phyloP scores from a whole-genome alignment of 2,797 vertebrate species.

The Adrianichthys oophorus region DNA sequence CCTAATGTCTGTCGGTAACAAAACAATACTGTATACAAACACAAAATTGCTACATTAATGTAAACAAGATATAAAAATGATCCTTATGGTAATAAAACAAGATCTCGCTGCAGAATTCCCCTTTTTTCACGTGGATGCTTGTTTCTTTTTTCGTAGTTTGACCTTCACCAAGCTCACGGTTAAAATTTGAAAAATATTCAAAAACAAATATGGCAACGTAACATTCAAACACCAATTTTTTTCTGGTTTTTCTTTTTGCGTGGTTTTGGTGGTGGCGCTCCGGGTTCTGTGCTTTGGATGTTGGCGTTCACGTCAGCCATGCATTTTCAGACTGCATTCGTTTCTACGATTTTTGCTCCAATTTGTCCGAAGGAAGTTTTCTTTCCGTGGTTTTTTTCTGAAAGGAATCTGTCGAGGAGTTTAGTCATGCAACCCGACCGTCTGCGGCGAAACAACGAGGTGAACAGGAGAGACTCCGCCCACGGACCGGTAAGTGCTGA shows the following conservation, averaged over 20 bases:
- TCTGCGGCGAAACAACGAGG: conserved; percentile 3
- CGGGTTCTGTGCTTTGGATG: conserved; percentile 69
- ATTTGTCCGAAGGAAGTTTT: conserved; percentile 51
- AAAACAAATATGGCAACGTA: conserved; percentile 77
- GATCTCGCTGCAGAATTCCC: conserved; percentile 74
- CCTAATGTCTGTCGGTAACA: conserved; percentile 80
- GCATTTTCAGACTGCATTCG: conserved; percentile 77
- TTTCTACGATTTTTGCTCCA: conserved; percentile 51
- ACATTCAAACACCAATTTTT: conserved; percentile 72
- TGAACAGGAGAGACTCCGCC: conserved; percentile 59
- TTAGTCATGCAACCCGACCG: conserved; percentile 54
- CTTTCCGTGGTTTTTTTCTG: conserved; percentile 8
- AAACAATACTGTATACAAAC: conserved; percentile 85
- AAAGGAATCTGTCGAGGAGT: conserved; percentile 47
- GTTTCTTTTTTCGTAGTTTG: conserved; percentile 48
- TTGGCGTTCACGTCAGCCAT: conserved; percentile 75
- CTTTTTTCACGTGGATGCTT: conserved; percentile 43
- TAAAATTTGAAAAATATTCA: conserved; percentile 67
- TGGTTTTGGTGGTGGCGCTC: conserved; percentile 65
- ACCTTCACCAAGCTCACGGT: conserved; percentile 68
- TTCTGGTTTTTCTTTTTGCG: conserved; percentile 20
- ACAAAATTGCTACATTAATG: conserved; percentile 84
- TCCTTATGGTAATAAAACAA: conserved; percentile 79
- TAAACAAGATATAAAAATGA: conserved; percentile 84
- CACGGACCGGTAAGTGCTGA: conserved; percentile 65